phyloP scores from a whole-genome alignment of 2,888 invertebrate species.

The Andrena dorsata region DNA sequence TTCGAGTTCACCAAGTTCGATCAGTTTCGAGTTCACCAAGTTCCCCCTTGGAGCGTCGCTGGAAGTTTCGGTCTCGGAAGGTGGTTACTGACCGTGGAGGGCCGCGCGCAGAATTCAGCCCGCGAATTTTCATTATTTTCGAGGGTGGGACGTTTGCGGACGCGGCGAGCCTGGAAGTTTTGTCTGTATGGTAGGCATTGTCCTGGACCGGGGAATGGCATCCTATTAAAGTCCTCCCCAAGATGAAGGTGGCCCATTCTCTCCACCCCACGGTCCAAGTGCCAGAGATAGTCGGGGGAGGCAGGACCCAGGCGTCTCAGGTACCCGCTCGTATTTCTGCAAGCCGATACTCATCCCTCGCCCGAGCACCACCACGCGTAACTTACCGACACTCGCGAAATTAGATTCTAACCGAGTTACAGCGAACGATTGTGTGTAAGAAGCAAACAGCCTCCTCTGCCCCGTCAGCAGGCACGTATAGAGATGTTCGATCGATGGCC shows the following conservation, averaged over 20 bases:
- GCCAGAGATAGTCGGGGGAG: conserved; percentile 61
- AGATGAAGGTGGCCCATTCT: conserved; percentile 57
- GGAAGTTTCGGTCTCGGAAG: too few relatives aligned
- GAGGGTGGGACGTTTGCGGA: conserved; percentile 37
- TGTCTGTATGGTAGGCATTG: conserved; percentile 58
- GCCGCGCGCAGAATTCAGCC: background rate
- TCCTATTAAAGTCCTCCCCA: conserved; percentile 72
- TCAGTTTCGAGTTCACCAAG: too few relatives aligned
- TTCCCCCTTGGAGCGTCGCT: background rate
- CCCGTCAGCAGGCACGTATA: background rate
- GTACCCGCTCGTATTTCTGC: conserved; percentile 63
- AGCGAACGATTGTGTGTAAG: background rate
- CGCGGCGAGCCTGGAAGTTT: conserved; percentile 47
- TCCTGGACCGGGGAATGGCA: conserved; percentile 67
- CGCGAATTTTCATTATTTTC: conserved; percentile 67
- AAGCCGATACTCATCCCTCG: conserved; percentile 61
- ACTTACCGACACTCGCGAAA: conserved; percentile 49
- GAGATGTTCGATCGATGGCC: background rate
- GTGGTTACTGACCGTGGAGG: background rate
- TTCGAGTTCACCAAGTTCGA: too few relatives aligned
- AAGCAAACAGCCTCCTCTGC: too few relatives aligned
- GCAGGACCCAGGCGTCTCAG: conserved; percentile 43
- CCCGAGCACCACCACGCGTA: conserved; percentile 26
- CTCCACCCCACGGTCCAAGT: conserved; percentile 48
- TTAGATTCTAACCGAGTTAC: conserved; percentile 47